Percentiles rank a stretch among this genome's conserved stretches.
These are phyloP conservation scores for Neotragus moschatus DNA, from an alignment of 2,113 vertebrate species.

Conservation along the genomic window DNA sequence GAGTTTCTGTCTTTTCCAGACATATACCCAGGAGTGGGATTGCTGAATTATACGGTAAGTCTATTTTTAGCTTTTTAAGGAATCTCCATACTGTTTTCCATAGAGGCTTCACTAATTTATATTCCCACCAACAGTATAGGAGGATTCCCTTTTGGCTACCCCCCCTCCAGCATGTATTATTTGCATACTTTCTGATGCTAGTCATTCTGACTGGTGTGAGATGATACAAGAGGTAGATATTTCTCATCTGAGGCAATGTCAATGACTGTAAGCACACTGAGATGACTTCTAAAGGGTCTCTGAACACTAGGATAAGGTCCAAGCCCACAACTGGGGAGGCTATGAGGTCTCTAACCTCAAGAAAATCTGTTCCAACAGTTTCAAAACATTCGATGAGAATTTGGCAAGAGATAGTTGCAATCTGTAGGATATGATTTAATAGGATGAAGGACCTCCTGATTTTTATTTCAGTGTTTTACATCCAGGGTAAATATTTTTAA, in stretches of 20 bases:
- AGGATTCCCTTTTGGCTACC: neutral
- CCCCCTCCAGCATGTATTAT: neutral
- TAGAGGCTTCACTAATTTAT: neutral
- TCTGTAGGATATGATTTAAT: neutral
- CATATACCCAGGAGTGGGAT: neutral
- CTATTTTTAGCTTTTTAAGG: neutral
- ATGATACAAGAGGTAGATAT: neutral
- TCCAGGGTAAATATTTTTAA: slow-evolving; percentile 29
- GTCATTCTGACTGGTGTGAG: neutral
- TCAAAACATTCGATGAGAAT: slow-evolving; percentile 10
- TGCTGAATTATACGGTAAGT: neutral
- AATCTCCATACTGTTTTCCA: neutral
- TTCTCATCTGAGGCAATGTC: neutral
- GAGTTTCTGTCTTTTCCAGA: neutral
- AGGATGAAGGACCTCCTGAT: neutral
- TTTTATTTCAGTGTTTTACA: slow-evolving; percentile 29
- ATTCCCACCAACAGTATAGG: neutral
- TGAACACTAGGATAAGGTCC: neutral
- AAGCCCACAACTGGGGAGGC: neutral
- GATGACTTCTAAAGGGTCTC: neutral
- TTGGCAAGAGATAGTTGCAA: neutral
- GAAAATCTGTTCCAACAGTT: neutral
- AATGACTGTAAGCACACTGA: neutral
- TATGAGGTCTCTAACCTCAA: neutral
- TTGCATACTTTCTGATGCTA: neutral